A percentile compares a stretch with the other conserved stretches of the same genome.
Evolutionary conservation across 2,888 invertebrate genomes (phyloP).

Genomic region (Hypselothyrea guttata): DNA sequence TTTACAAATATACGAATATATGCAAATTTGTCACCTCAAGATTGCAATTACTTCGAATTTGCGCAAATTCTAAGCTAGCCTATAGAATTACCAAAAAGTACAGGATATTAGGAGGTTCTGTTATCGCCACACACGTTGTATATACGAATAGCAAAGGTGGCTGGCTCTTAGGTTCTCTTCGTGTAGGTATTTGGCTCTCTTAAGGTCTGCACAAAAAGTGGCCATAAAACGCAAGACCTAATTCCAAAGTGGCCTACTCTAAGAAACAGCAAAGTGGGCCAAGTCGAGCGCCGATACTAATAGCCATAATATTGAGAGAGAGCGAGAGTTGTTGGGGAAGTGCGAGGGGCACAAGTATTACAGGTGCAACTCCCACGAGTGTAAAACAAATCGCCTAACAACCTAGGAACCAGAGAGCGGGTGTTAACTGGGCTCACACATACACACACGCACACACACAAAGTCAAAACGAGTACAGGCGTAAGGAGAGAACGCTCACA

Average conservation of each 20-base stretch:
- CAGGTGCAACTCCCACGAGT: constrained; percentile 46
- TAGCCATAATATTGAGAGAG: constrained; percentile 23
- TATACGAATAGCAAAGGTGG: too few species aligned
- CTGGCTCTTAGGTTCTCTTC: constrained; percentile 27
- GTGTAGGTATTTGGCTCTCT: constrained; percentile 24
- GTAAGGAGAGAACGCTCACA: constrained; percentile 62
- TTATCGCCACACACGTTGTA: too few species aligned
- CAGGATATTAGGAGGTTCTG: too few species aligned
- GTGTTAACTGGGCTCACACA: constrained; percentile 28
- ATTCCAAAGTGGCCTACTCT: constrained; percentile 21
- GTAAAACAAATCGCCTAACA: constrained; percentile 36
- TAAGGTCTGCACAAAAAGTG: constrained; percentile 9
- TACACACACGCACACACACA: constrained; percentile 14
- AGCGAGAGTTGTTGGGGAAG: too few species aligned
- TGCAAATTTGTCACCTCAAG: too few species aligned
- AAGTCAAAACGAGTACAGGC: constrained; percentile 31
- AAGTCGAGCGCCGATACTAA: constrained; percentile 22
- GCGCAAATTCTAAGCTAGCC: too few species aligned
- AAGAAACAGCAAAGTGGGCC: not conserved
- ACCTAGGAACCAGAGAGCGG: constrained; percentile 27
- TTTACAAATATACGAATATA: too few species aligned
- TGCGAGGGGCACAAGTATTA: constrained; percentile 18
- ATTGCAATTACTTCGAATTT: too few species aligned
- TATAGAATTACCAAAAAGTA: too few species aligned
- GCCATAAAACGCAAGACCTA: constrained; percentile 40